phyloP scores from a whole-genome alignment of 2,797 vertebrate genomes.

The Chiloscyllium punctatum region DNA sequence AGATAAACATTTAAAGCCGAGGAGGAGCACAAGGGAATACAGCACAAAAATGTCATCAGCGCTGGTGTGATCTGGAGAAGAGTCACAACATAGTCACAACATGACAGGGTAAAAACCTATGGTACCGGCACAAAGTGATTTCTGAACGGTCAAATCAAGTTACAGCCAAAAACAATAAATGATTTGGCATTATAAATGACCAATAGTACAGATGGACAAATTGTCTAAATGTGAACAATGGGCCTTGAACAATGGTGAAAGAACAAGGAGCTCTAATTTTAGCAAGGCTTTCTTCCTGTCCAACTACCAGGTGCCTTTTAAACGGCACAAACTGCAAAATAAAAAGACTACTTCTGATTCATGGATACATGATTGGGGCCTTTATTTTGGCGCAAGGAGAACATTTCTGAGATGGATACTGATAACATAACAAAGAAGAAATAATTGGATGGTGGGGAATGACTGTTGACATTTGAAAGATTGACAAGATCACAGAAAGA shows the following conservation, averaged over 20 bases:
- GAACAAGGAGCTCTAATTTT: background rate
- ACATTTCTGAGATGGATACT: background rate
- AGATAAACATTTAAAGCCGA: background rate
- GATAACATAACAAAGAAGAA: background rate
- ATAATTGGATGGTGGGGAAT: background rate
- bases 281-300: background rate
- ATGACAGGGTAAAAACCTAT: background rate
- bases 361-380: background rate
- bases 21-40: background rate
- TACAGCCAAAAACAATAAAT: background rate
- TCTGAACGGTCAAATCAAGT: background rate
- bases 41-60: background rate
- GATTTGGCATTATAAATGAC: background rate
- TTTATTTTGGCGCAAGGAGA: background rate
- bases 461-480: background rate
- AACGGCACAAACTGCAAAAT: background rate
- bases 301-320: background rate
- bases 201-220: background rate
- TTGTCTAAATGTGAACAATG: background rate
- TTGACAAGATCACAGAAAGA: background rate
- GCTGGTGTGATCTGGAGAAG: background rate
- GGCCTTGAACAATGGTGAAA: background rate
- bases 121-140: background rate
- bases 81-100: background rate
- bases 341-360: background rate